A percentile compares a stretch with the other conserved stretches of the same genome.
Conservation (phyloP, 2,888 invertebrate genomes). For the Poecilobothrus nobilitatus region DNA sequence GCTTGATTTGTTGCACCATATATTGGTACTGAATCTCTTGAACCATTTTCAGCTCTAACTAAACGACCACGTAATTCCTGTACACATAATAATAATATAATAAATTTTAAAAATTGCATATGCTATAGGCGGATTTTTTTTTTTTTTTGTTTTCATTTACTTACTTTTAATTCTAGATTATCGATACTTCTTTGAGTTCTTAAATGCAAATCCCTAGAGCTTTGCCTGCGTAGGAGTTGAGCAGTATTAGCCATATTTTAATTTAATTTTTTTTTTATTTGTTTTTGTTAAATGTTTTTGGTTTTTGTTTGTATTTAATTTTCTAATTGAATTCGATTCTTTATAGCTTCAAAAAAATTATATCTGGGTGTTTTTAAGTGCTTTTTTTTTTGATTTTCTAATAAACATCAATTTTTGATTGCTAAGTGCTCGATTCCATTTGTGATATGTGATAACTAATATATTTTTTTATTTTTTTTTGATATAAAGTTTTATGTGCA, state of each 20-base stretch:
- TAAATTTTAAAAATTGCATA: not conserved
- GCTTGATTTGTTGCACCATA: conserved; percentile 85
- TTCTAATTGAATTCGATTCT: conserved; percentile 14
- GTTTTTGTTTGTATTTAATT: conserved; percentile 11
- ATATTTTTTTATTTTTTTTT: not conserved
- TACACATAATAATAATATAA: not conserved
- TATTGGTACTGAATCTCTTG: conserved; percentile 49
- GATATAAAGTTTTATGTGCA: not conserved
- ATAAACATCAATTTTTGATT: conserved; percentile 16
- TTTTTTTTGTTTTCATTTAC: conserved; percentile 19
- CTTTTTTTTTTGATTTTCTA: conserved; percentile 4
- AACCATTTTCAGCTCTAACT: conserved; percentile 62
- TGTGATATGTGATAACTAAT: conserved; percentile 16
- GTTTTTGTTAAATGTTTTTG: conserved; percentile 11
- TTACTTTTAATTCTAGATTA: conserved; percentile 75
- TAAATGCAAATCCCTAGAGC: conserved; percentile 67
- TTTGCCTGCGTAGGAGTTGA: conserved; percentile 78
- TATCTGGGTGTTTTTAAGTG: conserved; percentile 8
- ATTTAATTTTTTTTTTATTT: conserved; percentile 13
- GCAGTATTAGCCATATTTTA: conserved; percentile 76
- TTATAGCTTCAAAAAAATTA: conserved; percentile 13
- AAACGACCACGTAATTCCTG: conserved; percentile 69
- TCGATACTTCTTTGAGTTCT: conserved; percentile 66
- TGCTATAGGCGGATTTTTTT: not conserved
- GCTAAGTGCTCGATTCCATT: conserved; percentile 22